Percentiles rank a stretch among this genome's conserved stretches.
phyloP scores from a whole-genome alignment of 1,140 invertebrate genomes.

The Ylistrum balloti region DNA sequence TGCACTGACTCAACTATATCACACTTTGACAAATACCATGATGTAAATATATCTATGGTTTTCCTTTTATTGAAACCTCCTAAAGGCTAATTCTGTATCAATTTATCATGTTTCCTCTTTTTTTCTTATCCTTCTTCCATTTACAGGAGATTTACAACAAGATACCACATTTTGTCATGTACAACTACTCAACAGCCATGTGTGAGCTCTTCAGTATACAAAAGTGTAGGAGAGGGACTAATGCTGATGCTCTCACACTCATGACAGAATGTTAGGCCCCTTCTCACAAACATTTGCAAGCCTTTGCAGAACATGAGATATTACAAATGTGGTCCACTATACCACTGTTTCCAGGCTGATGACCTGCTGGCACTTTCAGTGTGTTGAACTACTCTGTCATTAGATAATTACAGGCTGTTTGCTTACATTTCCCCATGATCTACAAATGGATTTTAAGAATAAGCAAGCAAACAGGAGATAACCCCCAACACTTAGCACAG shows the following conservation, averaged over 20 bases:
- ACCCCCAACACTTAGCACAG: conserved; percentile 22
- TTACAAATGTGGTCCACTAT: neutral
- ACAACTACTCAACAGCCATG: neutral
- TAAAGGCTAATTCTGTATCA: conserved; percentile 29
- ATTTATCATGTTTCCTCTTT: neutral
- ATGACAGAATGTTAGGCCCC: conserved; percentile 14
- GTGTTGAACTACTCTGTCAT: conserved; percentile 38
- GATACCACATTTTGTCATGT: conserved; percentile 20
- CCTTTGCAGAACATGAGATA: neutral
- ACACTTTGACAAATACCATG: conserved; percentile 32
- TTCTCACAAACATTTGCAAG: neutral
- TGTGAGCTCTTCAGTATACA: neutral
- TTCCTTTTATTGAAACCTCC: neutral
- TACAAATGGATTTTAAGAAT: conserved; percentile 38
- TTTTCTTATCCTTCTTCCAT: neutral
- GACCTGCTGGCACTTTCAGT: neutral
- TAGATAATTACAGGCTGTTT: conserved; percentile 28
- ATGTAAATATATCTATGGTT: neutral
- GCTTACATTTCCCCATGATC: conserved; percentile 37
- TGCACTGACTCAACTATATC: neutral
- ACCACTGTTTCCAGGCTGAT: neutral
- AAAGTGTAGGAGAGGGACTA: neutral
- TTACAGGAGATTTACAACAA: neutral
- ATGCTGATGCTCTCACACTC: neutral
- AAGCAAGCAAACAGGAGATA: conserved; percentile 11